Percentiles rank a stretch among this genome's conserved stretches.
Evolutionary conservation across 1,140 invertebrate genomes (phyloP).

Genomic region (Triops longicaudatus): DNA sequence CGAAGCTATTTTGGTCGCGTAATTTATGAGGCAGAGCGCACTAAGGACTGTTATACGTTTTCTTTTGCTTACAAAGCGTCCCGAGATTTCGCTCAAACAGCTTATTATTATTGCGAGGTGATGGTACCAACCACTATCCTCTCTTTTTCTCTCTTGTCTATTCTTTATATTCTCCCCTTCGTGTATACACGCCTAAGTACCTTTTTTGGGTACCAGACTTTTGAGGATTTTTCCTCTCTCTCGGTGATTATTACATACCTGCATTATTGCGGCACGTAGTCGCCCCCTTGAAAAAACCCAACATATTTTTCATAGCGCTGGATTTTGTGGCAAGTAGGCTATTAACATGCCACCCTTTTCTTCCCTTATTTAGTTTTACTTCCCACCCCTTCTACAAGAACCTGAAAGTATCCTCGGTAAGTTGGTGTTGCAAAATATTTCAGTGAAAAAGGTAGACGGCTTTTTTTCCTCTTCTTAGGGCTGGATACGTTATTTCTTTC

Average conservation of each 20-base stretch:
- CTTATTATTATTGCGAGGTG: background rate
- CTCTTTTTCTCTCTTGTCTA: background rate
- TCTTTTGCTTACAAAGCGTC: background rate
- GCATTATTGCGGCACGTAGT: background rate
- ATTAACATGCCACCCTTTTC: constrained; percentile 10
- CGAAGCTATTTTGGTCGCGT: background rate
- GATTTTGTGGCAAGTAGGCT: constrained; percentile 11
- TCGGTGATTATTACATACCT: background rate
- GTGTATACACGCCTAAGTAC: background rate
- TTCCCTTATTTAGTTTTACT: background rate
- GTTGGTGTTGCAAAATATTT: background rate
- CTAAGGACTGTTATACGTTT: background rate
- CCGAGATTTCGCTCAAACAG: background rate
- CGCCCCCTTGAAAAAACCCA: background rate
- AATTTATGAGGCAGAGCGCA: background rate
- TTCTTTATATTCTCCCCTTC: background rate
- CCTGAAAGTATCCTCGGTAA: background rate
- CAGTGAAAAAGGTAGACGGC: background rate
- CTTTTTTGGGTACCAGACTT: background rate
- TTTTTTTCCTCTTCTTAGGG: background rate
- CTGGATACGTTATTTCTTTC: background rate
- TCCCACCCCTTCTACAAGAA: background rate
- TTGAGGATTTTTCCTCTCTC: background rate
- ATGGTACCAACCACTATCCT: background rate
- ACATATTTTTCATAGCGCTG: background rate